A percentile compares a stretch with the other conserved stretches of the same genome.
phyloP scores from a whole-genome alignment of 2,113 vertebrate species.

The Lonchura striata region DNA sequence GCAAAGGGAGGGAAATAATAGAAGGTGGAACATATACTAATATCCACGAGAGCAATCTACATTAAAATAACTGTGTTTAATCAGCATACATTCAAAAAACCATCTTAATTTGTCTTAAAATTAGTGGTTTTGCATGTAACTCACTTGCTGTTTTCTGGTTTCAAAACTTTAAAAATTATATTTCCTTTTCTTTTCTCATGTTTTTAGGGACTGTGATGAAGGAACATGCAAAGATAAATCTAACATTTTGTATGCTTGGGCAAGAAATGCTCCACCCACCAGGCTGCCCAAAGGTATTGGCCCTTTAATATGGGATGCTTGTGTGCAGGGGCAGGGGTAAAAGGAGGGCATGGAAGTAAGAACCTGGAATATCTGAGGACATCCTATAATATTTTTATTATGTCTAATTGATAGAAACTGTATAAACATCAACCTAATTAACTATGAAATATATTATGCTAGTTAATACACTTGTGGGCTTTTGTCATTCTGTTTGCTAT shows the following conservation, averaged over 20 bases:
- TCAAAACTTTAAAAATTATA: neutral
- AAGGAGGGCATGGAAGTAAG: neutral
- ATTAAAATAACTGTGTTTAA: neutral
- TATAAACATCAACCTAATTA: neutral
- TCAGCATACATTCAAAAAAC: neutral
- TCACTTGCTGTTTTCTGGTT: neutral
- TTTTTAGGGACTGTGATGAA: conserved; percentile 90
- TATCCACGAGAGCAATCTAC: neutral
- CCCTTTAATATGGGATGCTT: neutral
- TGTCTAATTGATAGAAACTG: neutral
- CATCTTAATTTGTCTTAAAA: neutral
- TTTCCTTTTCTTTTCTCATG: neutral
- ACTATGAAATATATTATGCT: neutral
- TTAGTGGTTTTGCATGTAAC: neutral
- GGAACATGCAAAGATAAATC: conserved; percentile 88
- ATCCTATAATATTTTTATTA: neutral
- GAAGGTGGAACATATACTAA: neutral
- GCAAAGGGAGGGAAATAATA: neutral
- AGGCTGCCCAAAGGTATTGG: conserved; percentile 87
- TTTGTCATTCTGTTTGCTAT: neutral
- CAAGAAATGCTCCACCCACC: conserved; percentile 91
- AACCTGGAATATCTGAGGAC: neutral
- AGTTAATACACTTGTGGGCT: rapidly evolving
- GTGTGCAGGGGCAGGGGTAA: neutral
- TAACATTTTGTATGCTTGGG: conserved; percentile 96